Evolutionary conservation across 1,140 invertebrate species (phyloP).

Genomic region (Pseudomyrmex sp.): DNA sequence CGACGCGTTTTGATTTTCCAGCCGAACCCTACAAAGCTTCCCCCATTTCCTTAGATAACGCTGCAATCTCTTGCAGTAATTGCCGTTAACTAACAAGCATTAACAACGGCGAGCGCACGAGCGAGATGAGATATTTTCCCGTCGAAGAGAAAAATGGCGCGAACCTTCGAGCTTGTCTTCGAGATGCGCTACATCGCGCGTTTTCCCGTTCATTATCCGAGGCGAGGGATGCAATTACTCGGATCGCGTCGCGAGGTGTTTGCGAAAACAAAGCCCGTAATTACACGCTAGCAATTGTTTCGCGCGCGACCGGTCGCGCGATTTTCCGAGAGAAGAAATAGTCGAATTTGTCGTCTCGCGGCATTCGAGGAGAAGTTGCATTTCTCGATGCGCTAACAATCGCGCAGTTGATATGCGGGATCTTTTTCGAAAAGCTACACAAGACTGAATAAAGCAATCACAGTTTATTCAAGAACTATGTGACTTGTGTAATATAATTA

Average conservation of each 20-base stretch:
- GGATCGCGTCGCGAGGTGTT: slow-evolving; percentile 8
- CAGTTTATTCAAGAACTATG: background rate
- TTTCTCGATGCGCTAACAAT: too few relatives aligned
- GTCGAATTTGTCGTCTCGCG: background rate
- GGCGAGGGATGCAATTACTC: slow-evolving; percentile 15
- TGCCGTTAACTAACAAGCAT: slow-evolving; percentile 23
- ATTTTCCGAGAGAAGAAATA: background rate
- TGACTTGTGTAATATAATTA: background rate
- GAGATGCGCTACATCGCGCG: background rate
- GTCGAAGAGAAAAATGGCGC: slow-evolving; percentile 1
- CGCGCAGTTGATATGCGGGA: background rate
- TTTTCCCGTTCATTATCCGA: background rate
- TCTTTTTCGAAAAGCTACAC: too few relatives aligned
- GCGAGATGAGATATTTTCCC: background rate
- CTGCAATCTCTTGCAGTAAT: slow-evolving; percentile 34
- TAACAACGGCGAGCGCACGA: background rate
- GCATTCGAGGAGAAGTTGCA: background rate
- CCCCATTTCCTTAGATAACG: slow-evolving; percentile 27
- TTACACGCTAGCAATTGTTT: background rate
- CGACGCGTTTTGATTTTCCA: background rate
- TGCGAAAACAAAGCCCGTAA: slow-evolving; percentile 11
- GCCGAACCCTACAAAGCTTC: background rate
- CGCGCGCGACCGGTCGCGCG: background rate
- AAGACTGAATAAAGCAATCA: background rate
- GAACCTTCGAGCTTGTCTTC: background rate